Base-by-base conservation (phyloP, 1,140 invertebrate species). In the Drosophila truncata region DNA sequence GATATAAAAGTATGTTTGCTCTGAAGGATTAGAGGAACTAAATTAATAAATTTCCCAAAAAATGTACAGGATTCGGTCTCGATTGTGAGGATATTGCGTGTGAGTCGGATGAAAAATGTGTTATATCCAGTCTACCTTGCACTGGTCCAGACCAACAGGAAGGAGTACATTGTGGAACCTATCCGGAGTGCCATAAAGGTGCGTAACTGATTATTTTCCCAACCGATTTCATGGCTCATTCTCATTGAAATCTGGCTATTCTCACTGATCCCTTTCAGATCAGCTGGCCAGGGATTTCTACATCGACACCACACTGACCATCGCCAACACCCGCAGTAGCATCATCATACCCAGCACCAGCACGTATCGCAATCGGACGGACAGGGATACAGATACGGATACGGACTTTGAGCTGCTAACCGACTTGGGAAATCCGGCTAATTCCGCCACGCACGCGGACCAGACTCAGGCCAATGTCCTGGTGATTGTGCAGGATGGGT, bases 261-360 rank as follows among this genome's bases (percentile, higher is more conserved):
- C 55, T 70, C 52, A 74, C 69, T 72, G 82, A 67, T 79, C 79
- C 70, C 25, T 86, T 86, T 74, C 76, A 86, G 83, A 82, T 86
- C 82, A 86, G 83, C 63, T 69, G 31, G 49, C 61, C 54, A 67
- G 75, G 46, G 78, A 75, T 46, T 71, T 80, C 66, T 55, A 46
- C 66, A 87, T 87, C 61, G 83, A 87, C 72, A 88, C 65, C 71
- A 82, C 83, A 87, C 75, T 66, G 72, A 82, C 67, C 64, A 87
- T 78, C 63, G 83, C 83, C 60, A 87, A 87, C 66, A 71, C 82
- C 52, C 82, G 58, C 47, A 71, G 41, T 62, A 63, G 54, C 66
- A 70, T 78, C 75, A 78, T 52, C 37, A 76, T 61, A 37, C 82
- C 67, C 60, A 84, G 47, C 83, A 87, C 72, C 67, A 65, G 61